Percentiles rank a stretch among this genome's conserved stretches.
These are phyloP conservation scores for Propithecus perrieri DNA, from an alignment of 2,797 vertebrate species.

Conservation along the genomic window DNA sequence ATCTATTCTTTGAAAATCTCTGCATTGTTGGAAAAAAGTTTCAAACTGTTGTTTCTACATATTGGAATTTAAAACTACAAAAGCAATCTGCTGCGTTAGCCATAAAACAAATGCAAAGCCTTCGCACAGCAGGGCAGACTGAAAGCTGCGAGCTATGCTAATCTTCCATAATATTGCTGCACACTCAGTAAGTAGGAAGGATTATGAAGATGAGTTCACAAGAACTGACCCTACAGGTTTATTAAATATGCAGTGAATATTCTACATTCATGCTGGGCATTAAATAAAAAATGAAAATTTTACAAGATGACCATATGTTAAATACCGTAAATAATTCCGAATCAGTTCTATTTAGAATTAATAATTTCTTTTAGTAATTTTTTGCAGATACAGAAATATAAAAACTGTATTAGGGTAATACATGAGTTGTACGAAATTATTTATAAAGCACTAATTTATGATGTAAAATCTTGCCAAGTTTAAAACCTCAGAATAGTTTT, in stretches of 20 bases:
- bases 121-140: conserved; percentile 19
- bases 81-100: conserved; percentile 48
- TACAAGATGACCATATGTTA: conserved; percentile 66
- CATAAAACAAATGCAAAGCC: conserved; percentile 17
- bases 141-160: not conserved
- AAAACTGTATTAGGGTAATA: conserved; percentile 59
- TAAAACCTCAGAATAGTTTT: not conserved
- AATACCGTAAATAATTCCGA: conserved; percentile 70
- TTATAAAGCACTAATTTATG: conserved; percentile 44
- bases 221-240: conserved; percentile 85
- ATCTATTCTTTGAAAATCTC: conserved; percentile 47
- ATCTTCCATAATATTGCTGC: conserved; percentile 73
- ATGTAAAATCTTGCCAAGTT: not conserved
- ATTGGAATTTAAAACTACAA: conserved; percentile 52
- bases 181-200: conserved; percentile 74
- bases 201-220: conserved; percentile 80
- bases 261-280: conserved; percentile 82
- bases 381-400: conserved; percentile 71
- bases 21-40: conserved; percentile 23
- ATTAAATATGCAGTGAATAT: conserved; percentile 85
- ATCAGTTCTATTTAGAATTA: conserved; percentile 73
- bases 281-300: conserved; percentile 83
- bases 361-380: conserved; percentile 80
- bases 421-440: conserved; percentile 64
- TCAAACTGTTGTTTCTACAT: conserved; percentile 26